These are phyloP conservation scores for Crocodylus rhombifer DNA, from an alignment of 2,797 vertebrate genomes.

Conservation along the genomic window DNA sequence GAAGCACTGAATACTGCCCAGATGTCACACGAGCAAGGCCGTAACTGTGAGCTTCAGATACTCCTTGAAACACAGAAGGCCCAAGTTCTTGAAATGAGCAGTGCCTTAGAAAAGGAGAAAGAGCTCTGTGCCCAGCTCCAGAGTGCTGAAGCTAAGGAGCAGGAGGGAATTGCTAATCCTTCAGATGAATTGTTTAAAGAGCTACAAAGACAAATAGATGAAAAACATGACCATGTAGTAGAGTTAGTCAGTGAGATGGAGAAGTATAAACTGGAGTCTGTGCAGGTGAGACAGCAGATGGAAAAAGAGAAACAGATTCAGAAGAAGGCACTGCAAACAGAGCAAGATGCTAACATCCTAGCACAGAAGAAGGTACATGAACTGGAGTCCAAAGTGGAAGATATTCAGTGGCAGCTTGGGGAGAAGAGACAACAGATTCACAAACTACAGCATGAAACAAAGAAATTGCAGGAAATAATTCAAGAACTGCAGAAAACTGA, in stretches of 20 bases:
- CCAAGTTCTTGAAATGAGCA: constrained; percentile 86
- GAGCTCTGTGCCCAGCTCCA: constrained; percentile 83
- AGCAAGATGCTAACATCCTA: constrained; percentile 85
- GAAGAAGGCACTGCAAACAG: constrained; percentile 80
- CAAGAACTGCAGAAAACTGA: constrained; percentile 79
- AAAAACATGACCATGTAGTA: constrained; percentile 89
- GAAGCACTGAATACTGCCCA: constrained; percentile 79
- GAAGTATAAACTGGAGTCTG: constrained; percentile 87
- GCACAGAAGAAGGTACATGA: constrained; percentile 82
- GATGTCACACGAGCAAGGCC: constrained; percentile 82
- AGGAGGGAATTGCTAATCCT: constrained; percentile 66
- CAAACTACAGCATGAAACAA: constrained; percentile 85
- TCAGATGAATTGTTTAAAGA: constrained; percentile 85
- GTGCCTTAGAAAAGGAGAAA: constrained; percentile 86
- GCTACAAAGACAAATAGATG: constrained; percentile 89
- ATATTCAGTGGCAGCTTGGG: constrained; percentile 86
- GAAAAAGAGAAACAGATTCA: constrained; percentile 87
- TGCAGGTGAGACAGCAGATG: constrained; percentile 83
- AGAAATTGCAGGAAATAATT: constrained; percentile 84
- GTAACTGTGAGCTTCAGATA: constrained; percentile 86
- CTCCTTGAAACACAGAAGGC: constrained; percentile 91
- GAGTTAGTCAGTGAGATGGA: constrained; percentile 90
- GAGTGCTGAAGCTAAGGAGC: constrained; percentile 58
- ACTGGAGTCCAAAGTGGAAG: constrained; percentile 82
- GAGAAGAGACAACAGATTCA: constrained; percentile 83